Percentiles rank a stretch among this genome's conserved stretches.
These are phyloP conservation scores for Andrena chrysosceles DNA, from an alignment of 2,888 invertebrate genomes.

Conservation along the genomic window DNA sequence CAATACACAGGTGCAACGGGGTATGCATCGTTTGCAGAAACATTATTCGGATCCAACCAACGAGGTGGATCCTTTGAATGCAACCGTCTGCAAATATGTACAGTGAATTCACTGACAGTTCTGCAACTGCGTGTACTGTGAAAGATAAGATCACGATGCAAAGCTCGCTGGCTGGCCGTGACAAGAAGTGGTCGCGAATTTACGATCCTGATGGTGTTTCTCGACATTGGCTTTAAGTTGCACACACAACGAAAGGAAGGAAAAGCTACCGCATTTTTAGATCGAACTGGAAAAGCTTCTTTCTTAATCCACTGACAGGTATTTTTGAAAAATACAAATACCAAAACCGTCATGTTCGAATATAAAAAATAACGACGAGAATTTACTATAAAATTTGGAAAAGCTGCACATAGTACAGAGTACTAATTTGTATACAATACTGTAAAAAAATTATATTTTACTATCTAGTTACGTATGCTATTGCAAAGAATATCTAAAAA, in stretches of 20 bases:
- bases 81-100: conserved; percentile 17
- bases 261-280: background rate
- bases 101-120: conserved; percentile 10
- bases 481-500: too few species aligned
- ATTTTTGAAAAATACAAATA: too few species aligned
- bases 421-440: too few species aligned
- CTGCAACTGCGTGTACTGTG: conserved; percentile 55
- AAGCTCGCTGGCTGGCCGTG: conserved; percentile 52
- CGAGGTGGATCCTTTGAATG: conserved; percentile 41
- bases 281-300: too few species aligned
- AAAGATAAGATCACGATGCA: conserved; percentile 70
- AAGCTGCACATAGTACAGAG: too few species aligned
- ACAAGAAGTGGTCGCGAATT: conserved; percentile 65
- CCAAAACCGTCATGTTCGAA: too few species aligned
- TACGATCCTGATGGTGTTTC: conserved; percentile 53
- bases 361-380: too few species aligned
- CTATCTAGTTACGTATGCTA: too few species aligned
- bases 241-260: conserved; percentile 16
- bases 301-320: too few species aligned
- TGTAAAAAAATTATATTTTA: too few species aligned
- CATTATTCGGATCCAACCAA: conserved; percentile 37
- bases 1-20: background rate
- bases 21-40: conserved; percentile 20
- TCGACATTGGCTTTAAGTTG: conserved; percentile 30
- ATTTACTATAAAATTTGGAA: too few species aligned